Evolutionary conservation across 2,113 vertebrate genomes (phyloP), one percentile per base, ranked within the genome.

Genomic region (Bos indicus): DNA sequence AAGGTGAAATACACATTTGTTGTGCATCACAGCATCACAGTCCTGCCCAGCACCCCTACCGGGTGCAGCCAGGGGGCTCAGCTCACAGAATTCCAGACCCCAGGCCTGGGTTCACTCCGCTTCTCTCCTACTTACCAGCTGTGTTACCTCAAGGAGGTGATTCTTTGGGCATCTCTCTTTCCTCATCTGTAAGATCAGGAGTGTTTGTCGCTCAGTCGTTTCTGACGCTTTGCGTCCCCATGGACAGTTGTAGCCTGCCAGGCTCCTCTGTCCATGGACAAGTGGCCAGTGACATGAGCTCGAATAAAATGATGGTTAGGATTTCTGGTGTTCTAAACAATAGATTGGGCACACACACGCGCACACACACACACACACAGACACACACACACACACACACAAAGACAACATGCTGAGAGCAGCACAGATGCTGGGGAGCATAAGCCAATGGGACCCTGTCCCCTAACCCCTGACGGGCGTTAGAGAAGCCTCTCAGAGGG

Each of bases 61-160:
- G 0, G 33, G 5, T 43, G 2, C 1, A 2, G 2, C 5, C 4
- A 40, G 14, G 6, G 17, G 13, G 48, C 40, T 71, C 43, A 43
- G 2, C 33, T 26, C 64, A 25, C 80, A 12, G 46, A n/a, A 36
- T 62, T 30, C 15, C 11, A 14, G 51, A 60, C n/a, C 15, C 56
- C 12, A 67, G 40, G 11, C 36, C 57, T 59, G 67, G n/a, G 67
- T n/a, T 43, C 14, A 0, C 9, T 12, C 28, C 33, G 40, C 23
- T 33, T 14, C n/a, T 52, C 52, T n/a, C 89, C 52, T 9, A 4
- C n/a, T 30, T 64, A 7, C 15, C 78, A 7, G 43, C 25, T 86
- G 5, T 67, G 46, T n/a, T 52, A 57, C 33, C 40, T 51, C 4
- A 11, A 43, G 30, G 67, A 92, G 77, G 87, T 91, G 86, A 19